These are phyloP conservation scores for Drosophila leonis DNA, from an alignment of 2,888 invertebrate species.

Conservation along the genomic window DNA sequence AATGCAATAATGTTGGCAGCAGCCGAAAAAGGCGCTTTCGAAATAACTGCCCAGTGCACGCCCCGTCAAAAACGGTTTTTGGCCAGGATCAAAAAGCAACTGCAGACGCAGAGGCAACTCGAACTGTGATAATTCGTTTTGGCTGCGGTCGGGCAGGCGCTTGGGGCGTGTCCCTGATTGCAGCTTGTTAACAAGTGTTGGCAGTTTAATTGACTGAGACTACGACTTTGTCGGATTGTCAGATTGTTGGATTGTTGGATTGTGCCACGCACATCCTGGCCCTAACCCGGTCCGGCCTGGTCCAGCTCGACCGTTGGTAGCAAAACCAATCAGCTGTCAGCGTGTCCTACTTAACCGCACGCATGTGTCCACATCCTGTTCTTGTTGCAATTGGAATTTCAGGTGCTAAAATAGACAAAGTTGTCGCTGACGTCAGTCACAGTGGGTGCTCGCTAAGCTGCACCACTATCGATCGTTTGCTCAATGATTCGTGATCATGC, in stretches of 20 bases:
- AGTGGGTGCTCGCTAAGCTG: conserved; percentile 31
- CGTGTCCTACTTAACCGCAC: conserved; percentile 70
- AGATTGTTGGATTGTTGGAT: conserved; percentile 1
- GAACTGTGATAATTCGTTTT: conserved; percentile 65
- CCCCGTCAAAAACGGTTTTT: conserved; percentile 30
- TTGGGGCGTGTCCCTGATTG: conserved; percentile 83
- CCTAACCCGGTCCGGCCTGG: not conserved
- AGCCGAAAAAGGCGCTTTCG: conserved; percentile 65
- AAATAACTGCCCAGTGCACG: conserved; percentile 64
- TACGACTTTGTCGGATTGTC: conserved; percentile 24
- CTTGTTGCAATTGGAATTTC: conserved; percentile 48
- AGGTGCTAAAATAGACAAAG: conserved; percentile 34
- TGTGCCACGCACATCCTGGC: conserved; percentile 59
- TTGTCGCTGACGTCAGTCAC: conserved; percentile 52
- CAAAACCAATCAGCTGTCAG: conserved; percentile 70
- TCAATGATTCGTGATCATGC: conserved; percentile 40
- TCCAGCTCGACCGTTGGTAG: not conserved
- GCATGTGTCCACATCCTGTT: conserved; percentile 59
- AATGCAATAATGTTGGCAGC: conserved; percentile 40
- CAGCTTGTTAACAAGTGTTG: conserved; percentile 84
- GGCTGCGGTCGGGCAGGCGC: conserved; percentile 64
- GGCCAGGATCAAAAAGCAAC: conserved; percentile 21
- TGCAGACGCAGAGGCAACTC: not conserved
- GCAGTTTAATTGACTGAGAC: conserved; percentile 82
- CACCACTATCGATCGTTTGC: conserved; percentile 32